Conservation (phyloP, 2,797 vertebrate species). For the Propithecus deckenii region DNA sequence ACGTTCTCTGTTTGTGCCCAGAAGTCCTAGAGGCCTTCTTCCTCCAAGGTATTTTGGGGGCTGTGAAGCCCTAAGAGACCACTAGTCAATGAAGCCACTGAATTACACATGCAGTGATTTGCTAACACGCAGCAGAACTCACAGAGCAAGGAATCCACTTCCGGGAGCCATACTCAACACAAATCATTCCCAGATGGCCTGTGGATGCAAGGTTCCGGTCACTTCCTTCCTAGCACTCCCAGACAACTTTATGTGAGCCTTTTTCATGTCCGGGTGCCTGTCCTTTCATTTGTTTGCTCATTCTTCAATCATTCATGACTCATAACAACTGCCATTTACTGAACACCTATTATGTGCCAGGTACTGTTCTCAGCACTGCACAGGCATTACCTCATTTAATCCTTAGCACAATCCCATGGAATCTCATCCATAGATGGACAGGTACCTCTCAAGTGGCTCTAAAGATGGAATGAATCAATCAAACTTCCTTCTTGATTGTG, state of each 20-base stretch:
- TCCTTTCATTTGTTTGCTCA: background rate
- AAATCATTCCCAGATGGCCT: background rate
- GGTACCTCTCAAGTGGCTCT: background rate
- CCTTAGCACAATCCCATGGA: background rate
- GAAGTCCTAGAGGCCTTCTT: background rate
- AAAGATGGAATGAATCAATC: background rate
- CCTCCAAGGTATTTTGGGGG: background rate
- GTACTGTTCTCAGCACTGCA: background rate
- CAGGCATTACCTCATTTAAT: background rate
- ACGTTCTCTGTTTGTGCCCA: background rate
- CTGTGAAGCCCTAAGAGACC: background rate
- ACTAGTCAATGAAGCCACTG: background rate
- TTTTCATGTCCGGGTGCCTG: background rate
- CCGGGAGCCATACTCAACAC: fast-evolving
- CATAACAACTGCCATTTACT: background rate
- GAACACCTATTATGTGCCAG: background rate
- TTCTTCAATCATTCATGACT: background rate
- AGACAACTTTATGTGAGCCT: background rate
- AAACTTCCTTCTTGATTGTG: background rate
- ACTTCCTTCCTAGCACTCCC: too few relatives aligned
- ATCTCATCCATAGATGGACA: background rate
- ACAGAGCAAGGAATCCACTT: background rate
- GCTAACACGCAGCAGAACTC: background rate
- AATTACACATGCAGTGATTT: fast-evolving
- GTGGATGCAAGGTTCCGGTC: background rate